A percentile compares a stretch with the other conserved stretches of the same genome.
phyloP scores from a whole-genome alignment of 2,113 vertebrate genomes.

The Grammomys surdaster region DNA sequence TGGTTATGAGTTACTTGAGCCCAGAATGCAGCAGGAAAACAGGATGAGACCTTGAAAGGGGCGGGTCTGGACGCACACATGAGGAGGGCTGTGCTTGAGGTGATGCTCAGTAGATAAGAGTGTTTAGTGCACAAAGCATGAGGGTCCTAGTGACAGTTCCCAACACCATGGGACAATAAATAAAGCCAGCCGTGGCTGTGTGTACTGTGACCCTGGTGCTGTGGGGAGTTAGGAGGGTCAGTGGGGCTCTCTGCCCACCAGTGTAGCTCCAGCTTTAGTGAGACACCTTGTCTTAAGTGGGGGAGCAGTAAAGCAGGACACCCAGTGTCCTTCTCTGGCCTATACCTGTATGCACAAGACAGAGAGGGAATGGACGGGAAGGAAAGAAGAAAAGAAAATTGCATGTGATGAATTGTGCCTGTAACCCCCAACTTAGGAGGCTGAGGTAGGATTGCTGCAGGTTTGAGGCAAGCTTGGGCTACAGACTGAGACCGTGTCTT shows the following conservation, averaged over 20 bases:
- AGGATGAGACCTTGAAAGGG: not conserved
- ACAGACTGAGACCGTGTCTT: not conserved
- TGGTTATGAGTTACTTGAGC: not conserved
- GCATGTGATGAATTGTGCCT: not conserved
- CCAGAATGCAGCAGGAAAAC: not conserved
- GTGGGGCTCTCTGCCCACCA: not conserved
- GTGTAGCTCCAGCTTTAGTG: not conserved
- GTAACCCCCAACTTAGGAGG: not conserved
- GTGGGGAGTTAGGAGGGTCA: not conserved
- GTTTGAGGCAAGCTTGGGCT: not conserved
- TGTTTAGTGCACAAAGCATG: not conserved
- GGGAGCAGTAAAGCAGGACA: not conserved
- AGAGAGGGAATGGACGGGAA: not conserved
- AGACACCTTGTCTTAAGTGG: not conserved
- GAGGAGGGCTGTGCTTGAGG: not conserved
- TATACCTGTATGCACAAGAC: not conserved
- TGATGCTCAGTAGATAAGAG: not conserved
- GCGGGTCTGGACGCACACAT: not conserved
- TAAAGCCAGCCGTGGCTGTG: not conserved
- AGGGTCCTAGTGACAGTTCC: not conserved
- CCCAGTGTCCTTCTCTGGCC: not conserved
- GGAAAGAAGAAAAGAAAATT: not conserved
- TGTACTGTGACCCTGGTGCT: not conserved
- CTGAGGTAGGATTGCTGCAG: not conserved
- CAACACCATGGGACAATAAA: not conserved